Percentiles rank a stretch among this genome's conserved stretches.
Evolutionary conservation across 2,888 invertebrate species (phyloP).

Genomic region (Leuctra nigra): DNA sequence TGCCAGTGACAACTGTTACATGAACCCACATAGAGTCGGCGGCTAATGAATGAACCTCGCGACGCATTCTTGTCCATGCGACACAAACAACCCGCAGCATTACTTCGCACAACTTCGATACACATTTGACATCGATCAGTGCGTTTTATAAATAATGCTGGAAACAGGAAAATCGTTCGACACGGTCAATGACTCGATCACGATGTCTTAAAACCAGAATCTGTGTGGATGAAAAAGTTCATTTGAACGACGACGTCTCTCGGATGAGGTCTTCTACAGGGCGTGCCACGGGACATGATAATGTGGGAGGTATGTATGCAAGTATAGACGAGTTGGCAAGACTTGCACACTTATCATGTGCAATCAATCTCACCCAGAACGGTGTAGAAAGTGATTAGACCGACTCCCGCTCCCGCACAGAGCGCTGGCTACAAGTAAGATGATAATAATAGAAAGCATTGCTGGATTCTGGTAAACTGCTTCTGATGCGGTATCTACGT

Average conservation of each 20-base stretch:
- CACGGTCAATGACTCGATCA: conserved; percentile 4
- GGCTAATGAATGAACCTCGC: no score
- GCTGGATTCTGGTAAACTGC: not conserved
- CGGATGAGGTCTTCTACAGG: not conserved
- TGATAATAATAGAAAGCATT: conserved; percentile 8
- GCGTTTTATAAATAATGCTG: no score
- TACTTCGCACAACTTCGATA: no score
- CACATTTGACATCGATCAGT: no score
- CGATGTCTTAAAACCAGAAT: conserved; percentile 10
- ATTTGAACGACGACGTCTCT: not conserved
- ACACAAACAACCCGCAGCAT: no score
- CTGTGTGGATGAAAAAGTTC: not conserved
- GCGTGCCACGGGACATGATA: not conserved
- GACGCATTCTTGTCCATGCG: no score
- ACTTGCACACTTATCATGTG: not conserved
- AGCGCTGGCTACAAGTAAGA: not conserved
- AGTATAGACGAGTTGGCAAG: no score
- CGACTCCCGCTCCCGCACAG: conserved; percentile 2
- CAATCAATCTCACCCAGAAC: not conserved
- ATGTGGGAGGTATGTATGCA: not conserved
- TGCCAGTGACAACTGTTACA: no score
- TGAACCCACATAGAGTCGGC: no score
- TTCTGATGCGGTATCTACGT: not conserved
- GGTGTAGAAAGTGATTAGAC: conserved; percentile 9
- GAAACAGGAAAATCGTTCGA: conserved; percentile 5